Evolutionary conservation across 1,140 invertebrate genomes (phyloP).

Genomic region (Cryptotermes secundus): DNA sequence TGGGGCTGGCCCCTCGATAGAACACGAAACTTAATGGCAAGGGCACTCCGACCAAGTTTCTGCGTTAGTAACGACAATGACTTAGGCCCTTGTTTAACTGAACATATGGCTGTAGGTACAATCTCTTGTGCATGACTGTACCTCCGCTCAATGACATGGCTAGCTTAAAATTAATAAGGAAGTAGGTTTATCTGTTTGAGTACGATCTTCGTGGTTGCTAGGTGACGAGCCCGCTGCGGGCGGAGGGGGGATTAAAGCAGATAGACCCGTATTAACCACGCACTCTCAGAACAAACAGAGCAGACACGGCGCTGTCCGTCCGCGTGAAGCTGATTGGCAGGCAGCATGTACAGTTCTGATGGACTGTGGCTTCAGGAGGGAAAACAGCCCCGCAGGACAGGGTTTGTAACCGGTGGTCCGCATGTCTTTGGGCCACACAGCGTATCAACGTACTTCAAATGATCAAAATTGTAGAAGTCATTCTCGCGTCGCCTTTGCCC

Average conservation of each 20-base stretch:
- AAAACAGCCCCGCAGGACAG: no score
- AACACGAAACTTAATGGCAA: not conserved
- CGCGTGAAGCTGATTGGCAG: no score
- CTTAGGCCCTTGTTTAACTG: not conserved
- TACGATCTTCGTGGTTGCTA: slow-evolving; percentile 3
- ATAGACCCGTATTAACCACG: not conserved
- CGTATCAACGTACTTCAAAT: no score
- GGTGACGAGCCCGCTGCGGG: not conserved
- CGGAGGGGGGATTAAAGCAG: not conserved
- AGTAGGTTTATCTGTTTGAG: slow-evolving; percentile 19
- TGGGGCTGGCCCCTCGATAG: no score
- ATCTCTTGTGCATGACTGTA: not conserved
- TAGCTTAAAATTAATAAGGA: slow-evolving; percentile 24
- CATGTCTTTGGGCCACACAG: no score
- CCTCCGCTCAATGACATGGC: not conserved
- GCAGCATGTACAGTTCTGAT: no score
- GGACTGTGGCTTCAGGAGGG: no score
- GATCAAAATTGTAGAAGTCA: no score
- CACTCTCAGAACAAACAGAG: no score
- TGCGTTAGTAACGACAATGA: not conserved
- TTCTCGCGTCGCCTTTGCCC: no score
- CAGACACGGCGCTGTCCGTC: no score
- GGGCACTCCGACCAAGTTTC: not conserved
- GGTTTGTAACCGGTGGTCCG: no score
- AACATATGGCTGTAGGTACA: not conserved